Percentiles rank a stretch among this genome's conserved stretches.
These are phyloP conservation scores for Hycleus phaleratus DNA, from an alignment of 1,140 invertebrate genomes.

Conservation along the genomic window DNA sequence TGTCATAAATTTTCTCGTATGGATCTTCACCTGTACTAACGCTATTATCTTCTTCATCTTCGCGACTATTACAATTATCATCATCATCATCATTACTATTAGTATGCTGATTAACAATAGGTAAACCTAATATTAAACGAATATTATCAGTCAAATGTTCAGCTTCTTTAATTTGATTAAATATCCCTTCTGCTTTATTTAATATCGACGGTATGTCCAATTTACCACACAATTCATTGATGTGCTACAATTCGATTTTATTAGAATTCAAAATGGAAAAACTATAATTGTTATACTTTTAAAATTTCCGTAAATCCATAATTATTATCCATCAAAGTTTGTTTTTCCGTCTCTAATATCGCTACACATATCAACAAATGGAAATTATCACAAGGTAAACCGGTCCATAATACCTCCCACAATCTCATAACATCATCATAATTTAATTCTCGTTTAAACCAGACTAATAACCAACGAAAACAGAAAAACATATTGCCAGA, in stretches of 20 bases:
- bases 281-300: conserved; percentile 57
- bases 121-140: conserved; percentile 58
- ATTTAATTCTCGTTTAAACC: conserved; percentile 76
- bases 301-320: conserved; percentile 95
- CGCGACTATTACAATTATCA: no score
- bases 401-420: conserved; percentile 86
- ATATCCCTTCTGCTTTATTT: conserved; percentile 83
- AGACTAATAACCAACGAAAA: conserved; percentile 85
- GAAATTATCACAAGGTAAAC: conserved; percentile 87
- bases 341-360: conserved; percentile 82
- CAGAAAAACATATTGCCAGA: conserved; percentile 99
- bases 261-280: not conserved
- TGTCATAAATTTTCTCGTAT: conserved; percentile 22
- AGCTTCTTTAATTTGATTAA: conserved; percentile 66
- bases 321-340: conserved; percentile 76
- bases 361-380: conserved; percentile 86
- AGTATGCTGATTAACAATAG: conserved; percentile 20
- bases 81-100: conserved; percentile 10
- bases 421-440: conserved; percentile 66
- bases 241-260: conserved; percentile 56
- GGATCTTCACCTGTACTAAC: conserved; percentile 30
- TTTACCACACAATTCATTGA: conserved; percentile 83
- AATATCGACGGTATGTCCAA: conserved; percentile 75
- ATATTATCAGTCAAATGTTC: conserved; percentile 60
- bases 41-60: conserved; percentile 20